A percentile compares a stretch with the other conserved stretches of the same genome.
Conservation (phyloP, 2,888 invertebrate genomes). For the Eueremaeus valkanovi region DNA sequence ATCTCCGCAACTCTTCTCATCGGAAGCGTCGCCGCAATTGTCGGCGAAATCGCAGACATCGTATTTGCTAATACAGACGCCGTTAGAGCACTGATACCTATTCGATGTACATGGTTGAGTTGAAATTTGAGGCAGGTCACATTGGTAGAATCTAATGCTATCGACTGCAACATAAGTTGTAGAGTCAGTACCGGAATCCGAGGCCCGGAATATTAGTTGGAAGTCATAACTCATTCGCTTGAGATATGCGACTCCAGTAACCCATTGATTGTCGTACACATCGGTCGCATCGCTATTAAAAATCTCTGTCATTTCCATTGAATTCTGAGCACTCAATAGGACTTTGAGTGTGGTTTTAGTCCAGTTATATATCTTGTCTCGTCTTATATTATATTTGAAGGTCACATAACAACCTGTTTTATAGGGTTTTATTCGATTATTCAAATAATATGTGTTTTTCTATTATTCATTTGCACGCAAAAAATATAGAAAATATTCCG, state of each 20-base stretch:
- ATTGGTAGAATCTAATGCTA: not conserved
- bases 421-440: not conserved
- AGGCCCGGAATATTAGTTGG: not conserved
- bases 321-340: not conserved
- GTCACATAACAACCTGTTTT: not conserved
- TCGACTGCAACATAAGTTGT: not conserved
- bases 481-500: too few relatives aligned
- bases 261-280: not conserved
- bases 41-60: slow-evolving; percentile 45
- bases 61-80: slow-evolving; percentile 41
- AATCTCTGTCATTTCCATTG: not conserved
- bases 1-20: slow-evolving; percentile 43
- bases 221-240: not conserved
- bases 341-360: not conserved
- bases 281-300: not conserved
- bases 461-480: too few relatives aligned
- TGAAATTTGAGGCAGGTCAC: not conserved
- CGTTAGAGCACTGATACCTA: slow-evolving; percentile 43
- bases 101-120: not conserved
- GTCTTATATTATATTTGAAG: not conserved
- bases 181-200: not conserved
- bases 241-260: not conserved
- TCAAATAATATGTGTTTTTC: too few relatives aligned
- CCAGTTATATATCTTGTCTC: not conserved
- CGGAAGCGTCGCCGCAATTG: slow-evolving; percentile 45